phyloP scores from a whole-genome alignment of 2,888 invertebrate genomes.

The Aspidiotus destructor region DNA sequence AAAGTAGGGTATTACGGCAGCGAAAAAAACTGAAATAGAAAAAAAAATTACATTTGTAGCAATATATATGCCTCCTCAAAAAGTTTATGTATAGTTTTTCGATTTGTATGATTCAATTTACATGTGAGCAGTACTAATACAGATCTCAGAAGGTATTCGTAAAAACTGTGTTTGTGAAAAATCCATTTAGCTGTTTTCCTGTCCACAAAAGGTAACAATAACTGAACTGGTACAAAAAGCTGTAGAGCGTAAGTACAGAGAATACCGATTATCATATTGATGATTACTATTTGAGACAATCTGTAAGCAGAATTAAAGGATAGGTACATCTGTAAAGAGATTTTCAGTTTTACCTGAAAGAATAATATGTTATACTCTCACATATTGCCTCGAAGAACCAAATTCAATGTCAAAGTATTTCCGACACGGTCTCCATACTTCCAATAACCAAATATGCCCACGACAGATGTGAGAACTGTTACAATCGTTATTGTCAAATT shows the following conservation, averaged over 20 bases:
- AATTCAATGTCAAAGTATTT: conserved; percentile 81
- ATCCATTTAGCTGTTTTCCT: background rate
- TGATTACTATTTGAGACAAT: conserved; percentile 67
- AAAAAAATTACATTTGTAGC: too few relatives aligned
- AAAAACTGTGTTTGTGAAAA: conserved; percentile 47
- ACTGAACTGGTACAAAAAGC: conserved; percentile 76
- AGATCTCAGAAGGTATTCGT: conserved; percentile 63
- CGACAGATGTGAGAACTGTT: conserved; percentile 61
- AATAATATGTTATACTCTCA: background rate
- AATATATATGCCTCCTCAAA: too few relatives aligned
- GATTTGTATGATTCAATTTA: conserved; percentile 40
- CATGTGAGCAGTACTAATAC: conserved; percentile 69
- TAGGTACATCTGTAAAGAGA: too few relatives aligned
- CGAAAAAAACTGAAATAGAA: conserved; percentile 60
- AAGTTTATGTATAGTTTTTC: conserved; percentile 8
- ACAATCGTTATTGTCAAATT: conserved; percentile 82
- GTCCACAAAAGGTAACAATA: conserved; percentile 67
- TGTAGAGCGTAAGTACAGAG: conserved; percentile 86
- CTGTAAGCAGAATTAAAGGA: conserved; percentile 44
- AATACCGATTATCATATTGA: conserved; percentile 76
- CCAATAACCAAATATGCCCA: conserved; percentile 81
- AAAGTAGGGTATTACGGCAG: conserved; percentile 75
- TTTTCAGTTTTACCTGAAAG: background rate
- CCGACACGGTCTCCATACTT: conserved; percentile 72
- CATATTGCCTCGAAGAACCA: conserved; percentile 42